phyloP scores from a whole-genome alignment of 2,888 invertebrate species.

The Folsomia candida region DNA sequence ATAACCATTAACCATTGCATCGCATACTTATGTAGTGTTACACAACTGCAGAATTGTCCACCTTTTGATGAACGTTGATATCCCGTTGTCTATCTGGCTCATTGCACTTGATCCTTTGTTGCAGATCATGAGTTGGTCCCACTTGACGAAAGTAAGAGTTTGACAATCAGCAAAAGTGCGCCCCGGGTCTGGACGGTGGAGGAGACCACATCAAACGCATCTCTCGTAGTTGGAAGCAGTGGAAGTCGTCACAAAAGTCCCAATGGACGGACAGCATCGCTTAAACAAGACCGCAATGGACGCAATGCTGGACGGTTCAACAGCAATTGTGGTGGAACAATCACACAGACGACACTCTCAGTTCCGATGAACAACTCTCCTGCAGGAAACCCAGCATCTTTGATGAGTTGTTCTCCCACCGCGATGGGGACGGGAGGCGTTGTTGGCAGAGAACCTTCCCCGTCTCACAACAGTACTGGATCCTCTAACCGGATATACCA shows the following conservation, averaged over 20 bases:
- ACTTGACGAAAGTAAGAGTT: conserved; percentile 22
- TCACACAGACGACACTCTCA: background rate
- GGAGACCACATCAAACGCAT: conserved; percentile 16
- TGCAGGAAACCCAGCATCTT: conserved; percentile 39
- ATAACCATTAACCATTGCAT: no score
- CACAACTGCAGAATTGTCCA: no score
- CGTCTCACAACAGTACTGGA: conserved; percentile 19
- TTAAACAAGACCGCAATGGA: background rate
- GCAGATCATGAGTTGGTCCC: conserved; percentile 30
- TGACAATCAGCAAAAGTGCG: conserved; percentile 27
- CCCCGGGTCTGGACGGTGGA: conserved; percentile 50
- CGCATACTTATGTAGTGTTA: no score
- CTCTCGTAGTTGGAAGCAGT: conserved; percentile 10
- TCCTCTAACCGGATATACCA: conserved; percentile 29
- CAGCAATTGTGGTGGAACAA: no score
- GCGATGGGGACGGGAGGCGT: conserved; percentile 22
- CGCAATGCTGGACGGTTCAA: conserved; percentile 24
- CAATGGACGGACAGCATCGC: conserved; percentile 19
- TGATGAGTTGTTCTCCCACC: conserved; percentile 39
- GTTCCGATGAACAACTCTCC: conserved; percentile 35
- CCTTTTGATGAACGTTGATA: no score
- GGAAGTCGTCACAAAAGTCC: conserved; percentile 23
- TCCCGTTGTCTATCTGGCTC: no score
- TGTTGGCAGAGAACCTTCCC: conserved; percentile 8
- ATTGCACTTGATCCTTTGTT: no score